Evolutionary conservation across 2,113 vertebrate genomes (phyloP), one percentile per base, ranked within the genome.

Genomic region (Pachypanchax playfairii): DNA sequence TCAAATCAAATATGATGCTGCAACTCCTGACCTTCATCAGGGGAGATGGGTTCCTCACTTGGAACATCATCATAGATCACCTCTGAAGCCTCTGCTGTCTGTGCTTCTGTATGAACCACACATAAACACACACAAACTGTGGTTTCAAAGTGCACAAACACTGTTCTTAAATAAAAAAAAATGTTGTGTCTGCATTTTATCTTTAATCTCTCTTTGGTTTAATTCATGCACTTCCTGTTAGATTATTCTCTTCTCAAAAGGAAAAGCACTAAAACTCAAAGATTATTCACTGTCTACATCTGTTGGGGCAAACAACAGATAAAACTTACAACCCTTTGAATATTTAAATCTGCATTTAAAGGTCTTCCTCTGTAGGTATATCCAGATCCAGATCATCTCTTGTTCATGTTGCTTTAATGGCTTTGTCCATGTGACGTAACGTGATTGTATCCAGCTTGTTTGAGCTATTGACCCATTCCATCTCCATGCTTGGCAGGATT

Each of bases 31-130:
- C 96, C 95, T 13, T 93, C 84, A 25, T 87, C 90, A 4, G 90
- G 83, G 0, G 88, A 81, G 20, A 91, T 52, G 6, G 79, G 85
- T 21, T 82, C 87, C 69, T 96, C 96, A 0, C 84, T 88, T 2
- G 96, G 93, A n/a, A 98, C 96, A 1, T 98, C 95, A 22, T 98
- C 96, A 4, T 98, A 98, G 87, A 98, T 95, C 83, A 96, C 95
- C 52, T 96, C 95, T 0, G 56, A 41, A 35, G 90, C 88, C 5
- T 91, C 90, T 31, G 73, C 51, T 0, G 85, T 56, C 9, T 76
- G 83, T 0, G 87, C 21, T 11, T 84, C 78, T 0, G 50, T 50
- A 28, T 66, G 57, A 6, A 13, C 24, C 28, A 4, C 63, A 18
- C n/a, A 11, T 1, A 29, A n/a, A 58, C 26, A 33, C 2, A 53